A percentile compares a stretch with the other conserved stretches of the same genome.
phyloP scores from a whole-genome alignment of 2,888 invertebrate genomes.

The Julus scanicus region DNA sequence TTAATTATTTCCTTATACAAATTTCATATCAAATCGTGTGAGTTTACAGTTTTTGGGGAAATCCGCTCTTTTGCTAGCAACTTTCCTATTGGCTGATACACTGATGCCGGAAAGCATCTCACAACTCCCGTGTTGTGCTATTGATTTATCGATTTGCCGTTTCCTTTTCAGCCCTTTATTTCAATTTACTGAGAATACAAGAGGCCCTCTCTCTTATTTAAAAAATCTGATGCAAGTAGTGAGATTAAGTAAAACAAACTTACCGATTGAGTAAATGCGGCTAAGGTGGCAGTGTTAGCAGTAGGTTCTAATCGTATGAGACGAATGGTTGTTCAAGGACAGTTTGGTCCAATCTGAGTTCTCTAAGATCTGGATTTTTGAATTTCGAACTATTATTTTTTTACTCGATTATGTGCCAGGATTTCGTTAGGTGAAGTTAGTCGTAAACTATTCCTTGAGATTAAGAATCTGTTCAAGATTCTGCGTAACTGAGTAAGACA shows the following conservation, averaged over 20 bases:
- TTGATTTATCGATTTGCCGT: conserved; percentile 10
- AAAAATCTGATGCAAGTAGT: not conserved
- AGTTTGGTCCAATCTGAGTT: not conserved
- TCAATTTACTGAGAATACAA: not conserved
- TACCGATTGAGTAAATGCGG: not conserved
- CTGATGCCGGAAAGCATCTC: not conserved
- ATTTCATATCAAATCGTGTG: no score
- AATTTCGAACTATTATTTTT: no score
- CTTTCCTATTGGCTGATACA: no score
- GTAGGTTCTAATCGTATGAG: not conserved
- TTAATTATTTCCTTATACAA: no score
- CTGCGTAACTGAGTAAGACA: not conserved
- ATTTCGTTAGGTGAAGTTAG: no score
- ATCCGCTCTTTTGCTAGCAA: no score
- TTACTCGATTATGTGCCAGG: no score
- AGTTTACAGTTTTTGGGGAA: no score
- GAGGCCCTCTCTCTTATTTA: not conserved
- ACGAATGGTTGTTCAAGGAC: not conserved
- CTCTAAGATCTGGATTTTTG: no score
- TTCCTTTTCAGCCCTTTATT: conserved; percentile 15
- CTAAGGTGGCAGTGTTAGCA: not conserved
- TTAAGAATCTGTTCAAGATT: not conserved
- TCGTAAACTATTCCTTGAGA: no score
- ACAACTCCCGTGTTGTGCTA: not conserved
- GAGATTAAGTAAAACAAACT: not conserved